Conservation (phyloP, 2,797 vertebrate species). For the Monodelphis domestica region DNA sequence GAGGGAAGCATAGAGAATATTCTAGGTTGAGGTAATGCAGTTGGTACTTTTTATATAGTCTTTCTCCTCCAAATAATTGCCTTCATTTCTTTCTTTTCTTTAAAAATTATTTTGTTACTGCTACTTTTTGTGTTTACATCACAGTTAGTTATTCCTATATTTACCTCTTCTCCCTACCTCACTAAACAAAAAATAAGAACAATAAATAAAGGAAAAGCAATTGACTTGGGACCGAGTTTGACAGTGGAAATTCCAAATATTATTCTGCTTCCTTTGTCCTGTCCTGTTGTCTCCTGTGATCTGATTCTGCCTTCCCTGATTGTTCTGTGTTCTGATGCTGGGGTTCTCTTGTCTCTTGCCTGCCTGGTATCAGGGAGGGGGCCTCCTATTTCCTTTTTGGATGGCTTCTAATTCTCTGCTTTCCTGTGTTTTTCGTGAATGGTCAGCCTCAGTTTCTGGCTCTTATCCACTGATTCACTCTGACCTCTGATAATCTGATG, state of each 20-base stretch:
- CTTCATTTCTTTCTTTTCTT: neutral
- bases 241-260: neutral
- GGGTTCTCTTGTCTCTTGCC: neutral
- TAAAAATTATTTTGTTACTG: neutral
- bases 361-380: neutral
- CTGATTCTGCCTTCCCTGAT: neutral
- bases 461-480: neutral
- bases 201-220: neutral
- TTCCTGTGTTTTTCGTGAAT: neutral
- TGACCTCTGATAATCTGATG: neutral
- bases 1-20: no score
- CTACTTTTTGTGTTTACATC: neutral
- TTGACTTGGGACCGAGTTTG: neutral
- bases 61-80: neutral
- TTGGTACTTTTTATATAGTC: neutral
- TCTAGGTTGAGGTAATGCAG: no score
- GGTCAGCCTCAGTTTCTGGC: neutral
- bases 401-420: neutral
- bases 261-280: neutral
- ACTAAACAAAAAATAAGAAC: neutral
- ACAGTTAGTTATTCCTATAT: neutral
- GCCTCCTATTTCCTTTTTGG: neutral
- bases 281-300: neutral
- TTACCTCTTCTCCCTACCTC: neutral
- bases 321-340: neutral